Conservation (phyloP, 2,888 invertebrate species). For the Smittia sp. region DNA sequence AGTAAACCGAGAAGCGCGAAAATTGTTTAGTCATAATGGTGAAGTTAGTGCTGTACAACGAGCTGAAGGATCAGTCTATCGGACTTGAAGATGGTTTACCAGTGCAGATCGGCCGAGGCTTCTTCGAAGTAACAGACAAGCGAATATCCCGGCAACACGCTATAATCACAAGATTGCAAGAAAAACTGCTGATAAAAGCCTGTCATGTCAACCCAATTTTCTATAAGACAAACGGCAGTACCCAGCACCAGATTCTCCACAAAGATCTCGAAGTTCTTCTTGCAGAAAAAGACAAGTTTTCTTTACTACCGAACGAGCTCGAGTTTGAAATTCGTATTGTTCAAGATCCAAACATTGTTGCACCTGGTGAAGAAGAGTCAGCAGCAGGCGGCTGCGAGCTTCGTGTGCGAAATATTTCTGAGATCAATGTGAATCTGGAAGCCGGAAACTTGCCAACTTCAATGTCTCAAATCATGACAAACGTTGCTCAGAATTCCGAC, state of each 20-base stretch:
- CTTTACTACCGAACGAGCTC: conserved; percentile 9
- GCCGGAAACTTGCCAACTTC: neutral
- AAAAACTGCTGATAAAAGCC: neutral
- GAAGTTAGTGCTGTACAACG: neutral
- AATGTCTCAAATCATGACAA: no score
- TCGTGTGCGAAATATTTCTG: neutral
- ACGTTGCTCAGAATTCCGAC: no score
- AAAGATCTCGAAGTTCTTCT: conserved; percentile 6
- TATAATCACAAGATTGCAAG: neutral
- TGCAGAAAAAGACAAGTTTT: neutral
- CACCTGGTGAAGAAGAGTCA: neutral
- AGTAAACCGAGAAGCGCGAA: no score
- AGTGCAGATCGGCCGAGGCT: neutral
- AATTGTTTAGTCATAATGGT: neutral
- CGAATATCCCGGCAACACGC: neutral
- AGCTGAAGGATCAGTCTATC: neutral
- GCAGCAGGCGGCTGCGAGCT: neutral
- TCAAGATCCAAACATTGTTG: neutral
- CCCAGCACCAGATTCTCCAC: neutral
- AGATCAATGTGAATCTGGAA: conserved; percentile 24
- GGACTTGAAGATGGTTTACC: neutral
- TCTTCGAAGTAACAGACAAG: neutral
- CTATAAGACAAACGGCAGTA: neutral
- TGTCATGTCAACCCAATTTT: conserved; percentile 29
- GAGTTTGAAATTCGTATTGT: neutral